Conservation (phyloP, 2,888 invertebrate genomes). For the Conus canariensis region DNA sequence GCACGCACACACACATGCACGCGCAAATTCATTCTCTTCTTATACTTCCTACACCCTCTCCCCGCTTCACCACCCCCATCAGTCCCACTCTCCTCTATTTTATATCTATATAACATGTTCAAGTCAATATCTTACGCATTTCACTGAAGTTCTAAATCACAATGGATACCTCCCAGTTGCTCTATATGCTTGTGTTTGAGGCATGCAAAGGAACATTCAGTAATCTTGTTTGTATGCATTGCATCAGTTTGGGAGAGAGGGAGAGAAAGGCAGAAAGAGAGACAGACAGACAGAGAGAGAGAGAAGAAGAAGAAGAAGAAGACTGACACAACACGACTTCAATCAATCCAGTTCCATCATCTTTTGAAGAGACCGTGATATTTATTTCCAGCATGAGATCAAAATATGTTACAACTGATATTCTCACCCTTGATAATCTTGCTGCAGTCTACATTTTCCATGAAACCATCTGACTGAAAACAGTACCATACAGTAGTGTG, state of each 20-base stretch:
- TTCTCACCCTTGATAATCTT: neutral
- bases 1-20: neutral
- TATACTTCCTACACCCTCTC: too few species aligned
- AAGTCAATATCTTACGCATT: too few species aligned
- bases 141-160: too few species aligned
- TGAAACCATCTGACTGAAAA: neutral
- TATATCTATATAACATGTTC: too few species aligned
- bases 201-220: too few species aligned
- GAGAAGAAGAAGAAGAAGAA: neutral
- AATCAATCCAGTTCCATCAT: neutral
- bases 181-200: too few species aligned
- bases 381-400: neutral
- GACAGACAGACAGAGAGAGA: constrained; percentile 30
- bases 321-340: neutral
- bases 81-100: too few species aligned
- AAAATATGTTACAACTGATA: neutral
- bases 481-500: too few species aligned
- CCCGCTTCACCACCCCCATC: too few species aligned
- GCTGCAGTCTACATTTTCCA: neutral
- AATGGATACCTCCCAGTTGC: too few species aligned
- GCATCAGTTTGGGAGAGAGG: neutral
- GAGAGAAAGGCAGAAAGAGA: constrained; percentile 27
- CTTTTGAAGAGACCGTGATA: neutral
- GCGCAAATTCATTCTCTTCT: neutral
- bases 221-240: too few species aligned